Conservation (phyloP, 2,797 vertebrate species). For the Phoeniculus purpureus region DNA sequence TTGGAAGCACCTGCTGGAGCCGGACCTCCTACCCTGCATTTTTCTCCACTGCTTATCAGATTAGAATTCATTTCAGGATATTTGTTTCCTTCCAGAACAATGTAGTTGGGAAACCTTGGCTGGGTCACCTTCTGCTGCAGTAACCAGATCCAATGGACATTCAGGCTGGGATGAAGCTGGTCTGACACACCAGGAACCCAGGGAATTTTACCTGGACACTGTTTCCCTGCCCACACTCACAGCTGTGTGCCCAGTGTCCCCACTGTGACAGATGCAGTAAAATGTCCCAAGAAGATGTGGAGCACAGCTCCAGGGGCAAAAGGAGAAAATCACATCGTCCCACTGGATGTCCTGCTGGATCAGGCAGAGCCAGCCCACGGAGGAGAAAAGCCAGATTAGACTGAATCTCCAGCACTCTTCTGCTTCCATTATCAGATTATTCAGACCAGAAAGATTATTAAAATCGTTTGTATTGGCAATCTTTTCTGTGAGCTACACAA, state of each 20-base stretch:
- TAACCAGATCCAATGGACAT: not conserved
- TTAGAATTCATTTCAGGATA: not conserved
- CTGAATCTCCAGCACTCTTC: not conserved
- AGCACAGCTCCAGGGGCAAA: not conserved
- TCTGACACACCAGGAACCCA: not conserved
- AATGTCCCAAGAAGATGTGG: not conserved
- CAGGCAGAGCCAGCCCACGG: not conserved
- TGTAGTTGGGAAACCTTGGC: not conserved
- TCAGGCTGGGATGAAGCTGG: not conserved
- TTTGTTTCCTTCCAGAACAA: not conserved
- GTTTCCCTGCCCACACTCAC: rapidly evolving
- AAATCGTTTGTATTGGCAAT: not conserved
- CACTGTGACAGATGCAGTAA: rapidly evolving
- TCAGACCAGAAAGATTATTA: not conserved
- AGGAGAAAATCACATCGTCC: not conserved
- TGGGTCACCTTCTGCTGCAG: not conserved
- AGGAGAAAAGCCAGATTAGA: not conserved
- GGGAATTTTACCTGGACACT: not conserved
- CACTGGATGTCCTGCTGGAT: not conserved
- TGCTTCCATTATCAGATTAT: not conserved
- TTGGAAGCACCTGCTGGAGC: slow-evolving; percentile 34
- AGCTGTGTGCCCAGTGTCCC: not conserved
- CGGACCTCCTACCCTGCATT: not conserved
- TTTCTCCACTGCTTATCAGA: not conserved
- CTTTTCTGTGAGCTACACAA: not conserved